Conservation (phyloP, 2,797 vertebrate genomes). For the Spheniscus humboldti region DNA sequence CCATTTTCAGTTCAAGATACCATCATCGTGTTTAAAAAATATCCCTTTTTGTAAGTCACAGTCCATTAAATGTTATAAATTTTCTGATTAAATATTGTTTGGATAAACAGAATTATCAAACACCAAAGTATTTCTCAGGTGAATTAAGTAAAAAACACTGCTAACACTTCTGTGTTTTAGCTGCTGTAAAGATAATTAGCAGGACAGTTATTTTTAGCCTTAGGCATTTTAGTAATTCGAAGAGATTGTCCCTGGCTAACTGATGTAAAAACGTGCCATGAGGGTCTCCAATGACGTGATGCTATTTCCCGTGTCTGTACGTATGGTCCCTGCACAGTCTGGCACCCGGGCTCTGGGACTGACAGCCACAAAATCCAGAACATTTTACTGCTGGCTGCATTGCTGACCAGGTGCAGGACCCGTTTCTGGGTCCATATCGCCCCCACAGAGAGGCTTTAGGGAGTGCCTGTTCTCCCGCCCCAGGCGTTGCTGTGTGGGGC, state of each 20-base stretch:
- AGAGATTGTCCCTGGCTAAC: background rate
- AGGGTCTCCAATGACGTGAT: fast-evolving
- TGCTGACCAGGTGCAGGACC: background rate
- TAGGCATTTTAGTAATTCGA: background rate
- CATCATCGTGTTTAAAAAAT: background rate
- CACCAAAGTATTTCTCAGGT: background rate
- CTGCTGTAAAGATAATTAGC: background rate
- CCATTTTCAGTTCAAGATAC: background rate
- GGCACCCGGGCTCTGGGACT: background rate
- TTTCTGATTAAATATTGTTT: background rate
- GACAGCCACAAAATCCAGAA: too few relatives aligned
- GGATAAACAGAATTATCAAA: background rate
- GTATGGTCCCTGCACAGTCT: fast-evolving
- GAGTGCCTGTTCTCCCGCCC: background rate
- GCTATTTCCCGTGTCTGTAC: fast-evolving
- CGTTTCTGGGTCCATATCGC: fast-evolving
- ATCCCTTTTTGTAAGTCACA: background rate
- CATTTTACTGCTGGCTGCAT: too few relatives aligned
- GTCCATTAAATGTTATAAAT: background rate
- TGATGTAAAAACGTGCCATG: fast-evolving
- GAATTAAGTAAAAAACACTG: background rate
- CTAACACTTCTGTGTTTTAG: background rate
- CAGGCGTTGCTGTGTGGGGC: fast-evolving
- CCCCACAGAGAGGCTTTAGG: too few relatives aligned
- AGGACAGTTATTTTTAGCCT: background rate